A percentile compares a stretch with the other conserved stretches of the same genome.
These are phyloP conservation scores for Patella depressa DNA, from an alignment of 2,888 invertebrate genomes.

Conservation along the genomic window DNA sequence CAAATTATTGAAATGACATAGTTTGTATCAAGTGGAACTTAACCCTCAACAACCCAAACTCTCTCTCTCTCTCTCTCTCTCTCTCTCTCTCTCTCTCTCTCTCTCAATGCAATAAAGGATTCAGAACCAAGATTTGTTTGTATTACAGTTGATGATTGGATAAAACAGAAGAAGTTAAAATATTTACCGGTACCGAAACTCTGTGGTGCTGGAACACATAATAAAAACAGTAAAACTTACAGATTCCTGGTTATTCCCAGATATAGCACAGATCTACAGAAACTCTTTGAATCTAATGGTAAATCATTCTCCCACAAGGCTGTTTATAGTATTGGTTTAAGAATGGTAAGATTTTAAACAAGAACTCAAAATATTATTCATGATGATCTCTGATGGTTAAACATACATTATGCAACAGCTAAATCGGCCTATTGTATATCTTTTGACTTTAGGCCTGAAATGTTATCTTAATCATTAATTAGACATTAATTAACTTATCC, in stretches of 20 bases:
- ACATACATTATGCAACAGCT: too few relatives aligned
- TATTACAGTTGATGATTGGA: constrained; percentile 81
- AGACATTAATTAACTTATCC: too few relatives aligned
- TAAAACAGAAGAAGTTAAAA: constrained; percentile 77
- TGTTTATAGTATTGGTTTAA: constrained; percentile 83
- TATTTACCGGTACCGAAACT: constrained; percentile 89
- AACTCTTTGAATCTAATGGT: constrained; percentile 79
- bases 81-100: too few relatives aligned
- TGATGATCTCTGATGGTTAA: background rate
- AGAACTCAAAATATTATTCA: background rate
- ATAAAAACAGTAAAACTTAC: constrained; percentile 81
- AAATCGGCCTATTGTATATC: too few relatives aligned
- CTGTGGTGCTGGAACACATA: constrained; percentile 90
- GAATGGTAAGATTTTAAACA: constrained; percentile 79
- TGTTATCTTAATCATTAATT: too few relatives aligned
- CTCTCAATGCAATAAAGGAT: too few relatives aligned
- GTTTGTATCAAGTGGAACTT: too few relatives aligned
- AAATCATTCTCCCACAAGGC: constrained; percentile 82
- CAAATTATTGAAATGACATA: too few relatives aligned
- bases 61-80: too few relatives aligned
- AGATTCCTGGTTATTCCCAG: constrained; percentile 95
- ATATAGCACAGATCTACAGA: constrained; percentile 88
- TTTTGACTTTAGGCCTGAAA: too few relatives aligned
- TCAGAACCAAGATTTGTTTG: background rate
- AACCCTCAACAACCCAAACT: too few relatives aligned